phyloP scores from a whole-genome alignment of 2,888 invertebrate genomes.

The Cantharis rustica region DNA sequence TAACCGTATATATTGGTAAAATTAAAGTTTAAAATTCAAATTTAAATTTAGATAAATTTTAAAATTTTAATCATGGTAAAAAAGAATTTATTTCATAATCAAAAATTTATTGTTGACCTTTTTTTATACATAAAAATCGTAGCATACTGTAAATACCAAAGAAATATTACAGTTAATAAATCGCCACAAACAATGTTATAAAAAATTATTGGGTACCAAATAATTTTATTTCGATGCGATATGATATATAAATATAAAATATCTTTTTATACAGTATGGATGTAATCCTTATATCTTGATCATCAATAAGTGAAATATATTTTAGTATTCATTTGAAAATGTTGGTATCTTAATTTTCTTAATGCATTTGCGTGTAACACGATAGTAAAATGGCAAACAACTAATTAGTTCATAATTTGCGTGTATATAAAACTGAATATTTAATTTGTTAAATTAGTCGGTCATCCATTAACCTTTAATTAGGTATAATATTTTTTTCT shows the following conservation, averaged over 20 bases:
- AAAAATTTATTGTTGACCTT: not conserved
- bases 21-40: too few species aligned
- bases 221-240: not conserved
- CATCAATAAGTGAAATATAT: not conserved
- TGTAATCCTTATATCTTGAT: not conserved
- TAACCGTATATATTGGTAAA: too few species aligned
- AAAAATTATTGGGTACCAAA: not conserved
- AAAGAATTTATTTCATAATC: not conserved
- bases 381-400: not conserved
- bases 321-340: not conserved
- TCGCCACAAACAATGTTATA: not conserved
- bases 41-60: too few species aligned
- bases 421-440: not conserved
- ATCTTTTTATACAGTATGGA: not conserved
- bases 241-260: not conserved
- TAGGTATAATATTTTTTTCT: not conserved
- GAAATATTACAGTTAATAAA: not conserved
- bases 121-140: not conserved
- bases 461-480: not conserved
- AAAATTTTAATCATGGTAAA: not conserved
- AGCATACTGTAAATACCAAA: not conserved
- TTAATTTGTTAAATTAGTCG: not conserved
- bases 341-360: not conserved
- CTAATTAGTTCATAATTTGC: not conserved
- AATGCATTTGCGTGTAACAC: not conserved